Base-by-base conservation (phyloP, 2,113 vertebrate species). In the Peromyscus polionotus region DNA sequence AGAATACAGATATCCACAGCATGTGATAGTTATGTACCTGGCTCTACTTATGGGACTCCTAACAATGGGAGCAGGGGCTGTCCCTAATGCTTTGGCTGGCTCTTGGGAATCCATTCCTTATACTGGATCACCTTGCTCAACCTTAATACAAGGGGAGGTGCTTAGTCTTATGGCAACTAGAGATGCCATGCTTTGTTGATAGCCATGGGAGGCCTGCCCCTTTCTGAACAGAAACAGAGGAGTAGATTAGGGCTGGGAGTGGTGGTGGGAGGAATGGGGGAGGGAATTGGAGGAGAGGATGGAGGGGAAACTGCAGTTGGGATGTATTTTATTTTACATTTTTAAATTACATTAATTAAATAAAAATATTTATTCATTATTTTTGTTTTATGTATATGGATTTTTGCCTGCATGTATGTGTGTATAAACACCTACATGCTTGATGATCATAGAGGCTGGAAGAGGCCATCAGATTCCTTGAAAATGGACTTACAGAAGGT, bases 221-320 rank as follows among this genome's bases (percentile, higher is more conserved):
- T 70, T 70, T 70, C 68, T 36, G 68, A 36, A 70, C 14, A 70
- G 33, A 36, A 70, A 36, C 14, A 70, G 68, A n/a, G 33, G 70
- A 72, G 36, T 72, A 36, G 70, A 39, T 72, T 70, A 68, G 31
- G 28, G 31, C 33, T 7, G 0, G 68, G 14, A 12, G 14, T 2
- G 67, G 0, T 2, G 13, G 31, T 5, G 61, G 16, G 17, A 1
- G 24, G 22, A 2, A 2, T 22, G 33, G 33, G 5, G 10, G 70
- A n/a, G 17, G 36, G 1, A 20, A 36, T 16, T n/a, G 70, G 19
- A 72, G 70, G 36, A 36, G 31, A 72, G 70, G 36, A 72, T 17
- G 70, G 36, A 72, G n/a, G 36, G 6, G 7, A 72, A n/a, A n/a
- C 36, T 72, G 9, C 17, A 20, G 6, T 72, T 72, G 70, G 36